phyloP scores from a whole-genome alignment of 2,888 invertebrate species.

The Meloe dianella region DNA sequence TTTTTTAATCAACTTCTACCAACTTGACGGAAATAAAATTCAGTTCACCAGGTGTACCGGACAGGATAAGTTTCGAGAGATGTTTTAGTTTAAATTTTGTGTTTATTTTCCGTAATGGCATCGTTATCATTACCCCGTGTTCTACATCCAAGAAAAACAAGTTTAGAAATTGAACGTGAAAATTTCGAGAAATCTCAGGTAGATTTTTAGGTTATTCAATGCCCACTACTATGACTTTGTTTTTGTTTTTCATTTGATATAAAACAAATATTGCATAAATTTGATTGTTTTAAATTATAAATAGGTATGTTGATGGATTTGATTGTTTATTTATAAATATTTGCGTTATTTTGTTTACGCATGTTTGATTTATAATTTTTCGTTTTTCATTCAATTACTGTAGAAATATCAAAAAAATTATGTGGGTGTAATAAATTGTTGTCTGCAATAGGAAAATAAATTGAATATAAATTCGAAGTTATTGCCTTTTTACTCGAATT shows the following conservation, averaged over 20 bases:
- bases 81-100: slow-evolving; percentile 15
- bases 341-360: background rate
- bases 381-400: no score
- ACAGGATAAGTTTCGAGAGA: background rate
- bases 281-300: background rate
- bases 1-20: background rate
- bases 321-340: background rate
- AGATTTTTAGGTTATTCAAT: slow-evolving; percentile 40
- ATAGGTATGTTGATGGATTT: background rate
- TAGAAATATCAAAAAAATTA: no score
- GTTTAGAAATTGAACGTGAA: slow-evolving; percentile 78
- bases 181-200: slow-evolving; percentile 87
- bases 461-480: background rate
- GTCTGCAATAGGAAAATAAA: background rate
- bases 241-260: background rate
- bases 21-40: background rate
- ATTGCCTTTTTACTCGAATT: background rate
- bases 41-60: background rate
- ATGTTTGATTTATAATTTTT: background rate
- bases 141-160: slow-evolving; percentile 76
- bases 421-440: slow-evolving; percentile 1
- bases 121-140: slow-evolving; percentile 75
- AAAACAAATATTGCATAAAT: background rate
- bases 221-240: background rate
- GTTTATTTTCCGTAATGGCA: slow-evolving; percentile 63